Conservation (phyloP, 2,797 vertebrate genomes). For the Falco rusticolus region DNA sequence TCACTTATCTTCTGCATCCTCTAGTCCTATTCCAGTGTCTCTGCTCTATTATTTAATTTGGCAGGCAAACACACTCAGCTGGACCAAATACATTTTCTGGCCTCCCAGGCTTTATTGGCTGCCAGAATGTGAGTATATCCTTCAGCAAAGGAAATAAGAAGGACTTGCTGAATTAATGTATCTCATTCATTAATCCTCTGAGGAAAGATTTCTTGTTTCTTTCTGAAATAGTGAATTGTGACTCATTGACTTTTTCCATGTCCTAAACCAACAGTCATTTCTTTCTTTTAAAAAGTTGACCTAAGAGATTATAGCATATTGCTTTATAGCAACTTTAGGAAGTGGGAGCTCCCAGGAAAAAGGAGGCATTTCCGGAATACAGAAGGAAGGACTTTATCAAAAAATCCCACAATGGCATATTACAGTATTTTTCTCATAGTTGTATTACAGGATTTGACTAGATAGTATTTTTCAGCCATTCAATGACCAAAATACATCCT, state of each 20-base stretch:
- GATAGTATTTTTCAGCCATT: not conserved
- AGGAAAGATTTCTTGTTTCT: not conserved
- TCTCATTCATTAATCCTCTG: conserved; percentile 1
- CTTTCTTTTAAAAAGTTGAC: conserved; percentile 11
- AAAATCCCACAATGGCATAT: not conserved
- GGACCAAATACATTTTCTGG: conserved; percentile 55
- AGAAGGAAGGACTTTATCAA: not conserved
- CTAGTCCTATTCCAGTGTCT: conserved; percentile 41
- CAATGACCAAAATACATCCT: not conserved
- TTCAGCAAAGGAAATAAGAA: conserved; percentile 20
- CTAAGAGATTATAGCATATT: not conserved
- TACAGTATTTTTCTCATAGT: not conserved
- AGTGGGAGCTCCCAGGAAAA: not conserved
- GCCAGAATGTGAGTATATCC: conserved; percentile 45
- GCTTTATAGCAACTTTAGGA: not conserved
- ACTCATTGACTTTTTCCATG: not conserved
- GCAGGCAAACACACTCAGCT: conserved; percentile 35
- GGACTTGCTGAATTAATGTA: not conserved
- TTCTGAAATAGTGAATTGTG: conserved; percentile 10
- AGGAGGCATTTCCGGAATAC: not conserved
- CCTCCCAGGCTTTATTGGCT: not conserved
- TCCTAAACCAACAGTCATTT: not conserved
- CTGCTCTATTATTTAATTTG: conserved; percentile 66
- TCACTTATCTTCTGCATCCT: conserved; percentile 38
- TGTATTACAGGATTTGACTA: not conserved